Percentiles rank a stretch among this genome's conserved stretches.
These are phyloP conservation scores for Chiroxiphia lanceolata DNA, from an alignment of 2,797 vertebrate genomes.

Conservation along the genomic window DNA sequence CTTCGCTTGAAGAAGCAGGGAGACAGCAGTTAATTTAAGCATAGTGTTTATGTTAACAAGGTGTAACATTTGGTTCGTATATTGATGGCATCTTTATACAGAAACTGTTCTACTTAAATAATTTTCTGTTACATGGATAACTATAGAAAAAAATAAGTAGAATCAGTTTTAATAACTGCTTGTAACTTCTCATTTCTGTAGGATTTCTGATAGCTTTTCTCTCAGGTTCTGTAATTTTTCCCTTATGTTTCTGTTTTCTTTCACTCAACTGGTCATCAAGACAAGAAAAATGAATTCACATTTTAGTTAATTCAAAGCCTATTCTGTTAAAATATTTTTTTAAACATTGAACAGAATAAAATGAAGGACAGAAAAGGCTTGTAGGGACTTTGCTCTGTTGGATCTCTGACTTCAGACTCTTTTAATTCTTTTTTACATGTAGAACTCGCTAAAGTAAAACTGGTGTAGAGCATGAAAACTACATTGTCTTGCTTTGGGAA, in stretches of 20 bases:
- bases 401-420: background rate
- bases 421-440: background rate
- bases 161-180: background rate
- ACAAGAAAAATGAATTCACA: background rate
- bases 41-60: background rate
- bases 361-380: background rate
- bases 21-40: background rate
- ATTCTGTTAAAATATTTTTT: background rate
- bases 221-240: background rate
- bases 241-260: background rate
- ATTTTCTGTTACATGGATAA: background rate
- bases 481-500: background rate
- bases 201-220: background rate
- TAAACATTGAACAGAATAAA: accelerated
- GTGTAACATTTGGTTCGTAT: background rate
- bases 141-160: background rate
- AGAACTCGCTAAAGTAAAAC: background rate
- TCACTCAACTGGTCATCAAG: background rate
- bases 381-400: background rate
- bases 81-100: background rate
- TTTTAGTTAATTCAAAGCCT: background rate
- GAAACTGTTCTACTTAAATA: background rate
- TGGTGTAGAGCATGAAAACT: background rate
- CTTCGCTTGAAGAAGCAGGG: background rate
- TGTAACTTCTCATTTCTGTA: background rate